Evolutionary conservation across 2,113 vertebrate species (phyloP).

Genomic region (Podilymbus podiceps): DNA sequence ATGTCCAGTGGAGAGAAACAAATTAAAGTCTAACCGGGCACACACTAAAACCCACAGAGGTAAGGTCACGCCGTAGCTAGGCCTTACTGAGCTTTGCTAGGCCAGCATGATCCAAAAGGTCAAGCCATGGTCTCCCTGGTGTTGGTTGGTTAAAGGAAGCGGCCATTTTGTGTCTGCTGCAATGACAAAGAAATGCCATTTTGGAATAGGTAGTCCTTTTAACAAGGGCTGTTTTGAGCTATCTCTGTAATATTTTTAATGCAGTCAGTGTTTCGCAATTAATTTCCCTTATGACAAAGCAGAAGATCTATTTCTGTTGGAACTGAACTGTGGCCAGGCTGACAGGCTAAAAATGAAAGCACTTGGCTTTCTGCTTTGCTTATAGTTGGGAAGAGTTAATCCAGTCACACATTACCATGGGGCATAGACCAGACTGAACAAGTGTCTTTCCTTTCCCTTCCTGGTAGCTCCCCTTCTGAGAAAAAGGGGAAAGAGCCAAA

Average conservation of each 20-base stretch:
- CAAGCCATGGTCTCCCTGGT: not conserved
- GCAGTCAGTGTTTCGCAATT: not conserved
- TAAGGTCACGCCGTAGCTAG: not conserved
- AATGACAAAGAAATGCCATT: not conserved
- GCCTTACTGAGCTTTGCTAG: not conserved
- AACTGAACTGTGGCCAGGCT: not conserved
- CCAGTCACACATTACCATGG: not conserved
- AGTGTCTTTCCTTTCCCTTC: not conserved
- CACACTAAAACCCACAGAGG: not conserved
- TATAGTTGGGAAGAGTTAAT: not conserved
- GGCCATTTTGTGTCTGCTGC: not conserved
- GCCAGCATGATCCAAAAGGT: not conserved
- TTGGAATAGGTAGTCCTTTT: not conserved
- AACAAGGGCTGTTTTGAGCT: not conserved
- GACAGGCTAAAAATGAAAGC: not conserved
- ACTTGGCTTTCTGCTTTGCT: not conserved
- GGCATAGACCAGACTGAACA: not conserved
- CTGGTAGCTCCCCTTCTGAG: not conserved
- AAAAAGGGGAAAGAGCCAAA: not conserved
- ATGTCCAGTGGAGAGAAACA: rapidly evolving
- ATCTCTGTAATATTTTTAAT: not conserved
- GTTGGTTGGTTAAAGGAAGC: not conserved
- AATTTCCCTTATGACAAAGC: not conserved
- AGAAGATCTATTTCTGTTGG: not conserved
- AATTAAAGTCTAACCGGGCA: not conserved